Conservation (phyloP, 2,888 invertebrate genomes). For the Melanotus villosus region DNA sequence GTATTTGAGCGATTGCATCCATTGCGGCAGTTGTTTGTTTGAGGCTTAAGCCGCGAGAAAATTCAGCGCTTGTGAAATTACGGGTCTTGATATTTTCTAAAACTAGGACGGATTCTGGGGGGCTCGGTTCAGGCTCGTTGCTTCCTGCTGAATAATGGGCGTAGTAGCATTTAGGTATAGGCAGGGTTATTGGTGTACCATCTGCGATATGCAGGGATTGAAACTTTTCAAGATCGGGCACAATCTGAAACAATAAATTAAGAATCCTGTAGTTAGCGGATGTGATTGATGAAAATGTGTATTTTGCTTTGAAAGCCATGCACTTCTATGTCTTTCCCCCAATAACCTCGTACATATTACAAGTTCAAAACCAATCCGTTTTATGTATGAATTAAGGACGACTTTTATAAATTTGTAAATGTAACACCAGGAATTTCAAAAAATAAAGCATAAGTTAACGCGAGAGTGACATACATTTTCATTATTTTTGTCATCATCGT, state of each 20-base stretch:
- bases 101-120: constrained; percentile 79
- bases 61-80: constrained; percentile 78
- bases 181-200: constrained; percentile 71
- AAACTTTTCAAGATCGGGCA: constrained; percentile 79
- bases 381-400: no score
- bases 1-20: constrained; percentile 79
- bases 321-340: no score
- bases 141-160: constrained; percentile 73
- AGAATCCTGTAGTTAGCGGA: no score
- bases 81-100: constrained; percentile 80
- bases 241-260: constrained; percentile 71
- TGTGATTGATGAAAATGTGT: no score
- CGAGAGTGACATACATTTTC: no score
- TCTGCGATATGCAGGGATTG: constrained; percentile 68
- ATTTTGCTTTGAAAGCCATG: no score
- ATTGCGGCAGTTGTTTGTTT: constrained; percentile 79
- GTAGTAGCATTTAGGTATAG: constrained; percentile 80
- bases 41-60: constrained; percentile 77
- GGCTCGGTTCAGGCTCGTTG: constrained; percentile 65
- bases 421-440: no score
- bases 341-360: no score
- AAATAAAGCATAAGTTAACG: no score
- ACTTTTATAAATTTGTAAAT: no score
- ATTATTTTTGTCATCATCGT: no score
- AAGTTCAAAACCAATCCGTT: no score